Evolutionary conservation across 2,888 invertebrate species (phyloP).

Genomic region (Caenorhabditis panamensis): DNA sequence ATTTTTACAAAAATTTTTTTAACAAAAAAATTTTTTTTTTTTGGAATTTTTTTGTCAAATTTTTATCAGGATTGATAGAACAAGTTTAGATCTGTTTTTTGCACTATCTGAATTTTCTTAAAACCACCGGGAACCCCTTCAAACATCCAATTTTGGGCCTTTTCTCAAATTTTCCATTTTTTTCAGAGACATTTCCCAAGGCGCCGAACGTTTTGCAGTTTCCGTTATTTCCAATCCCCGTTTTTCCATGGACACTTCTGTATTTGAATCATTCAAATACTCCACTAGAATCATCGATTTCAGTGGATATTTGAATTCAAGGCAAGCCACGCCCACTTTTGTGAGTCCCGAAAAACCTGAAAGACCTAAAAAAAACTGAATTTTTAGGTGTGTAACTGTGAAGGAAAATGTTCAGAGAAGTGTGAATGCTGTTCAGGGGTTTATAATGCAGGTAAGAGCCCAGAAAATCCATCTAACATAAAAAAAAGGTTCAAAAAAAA

Average conservation of each 20-base stretch:
- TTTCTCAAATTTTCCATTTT: too few species aligned
- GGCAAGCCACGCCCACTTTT: constrained; percentile 42
- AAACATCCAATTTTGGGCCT: too few species aligned
- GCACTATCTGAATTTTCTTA: too few species aligned
- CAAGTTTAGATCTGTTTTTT: too few species aligned
- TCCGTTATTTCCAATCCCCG: constrained; percentile 56
- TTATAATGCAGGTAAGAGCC: constrained; percentile 12
- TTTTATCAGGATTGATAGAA: too few species aligned
- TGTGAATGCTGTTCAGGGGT: constrained; percentile 49
- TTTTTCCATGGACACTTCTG: constrained; percentile 20
- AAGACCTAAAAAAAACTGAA: neutral
- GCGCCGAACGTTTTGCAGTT: constrained; percentile 67
- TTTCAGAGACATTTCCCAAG: constrained; percentile 68
- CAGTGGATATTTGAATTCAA: constrained; percentile 16
- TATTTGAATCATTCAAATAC: constrained; percentile 61
- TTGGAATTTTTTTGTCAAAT: too few species aligned
- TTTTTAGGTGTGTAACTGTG: constrained; percentile 18
- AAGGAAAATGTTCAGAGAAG: constrained; percentile 17
- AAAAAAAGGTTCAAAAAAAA: neutral
- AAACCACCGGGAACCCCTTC: too few species aligned
- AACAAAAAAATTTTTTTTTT: too few species aligned
- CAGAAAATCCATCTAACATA: neutral
- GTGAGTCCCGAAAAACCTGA: constrained; percentile 7
- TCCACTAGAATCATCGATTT: constrained; percentile 61
- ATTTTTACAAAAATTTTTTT: too few species aligned